Evolutionary conservation across 1,140 invertebrate genomes (phyloP).

Genomic region (Yoshiicerus persimilis): DNA sequence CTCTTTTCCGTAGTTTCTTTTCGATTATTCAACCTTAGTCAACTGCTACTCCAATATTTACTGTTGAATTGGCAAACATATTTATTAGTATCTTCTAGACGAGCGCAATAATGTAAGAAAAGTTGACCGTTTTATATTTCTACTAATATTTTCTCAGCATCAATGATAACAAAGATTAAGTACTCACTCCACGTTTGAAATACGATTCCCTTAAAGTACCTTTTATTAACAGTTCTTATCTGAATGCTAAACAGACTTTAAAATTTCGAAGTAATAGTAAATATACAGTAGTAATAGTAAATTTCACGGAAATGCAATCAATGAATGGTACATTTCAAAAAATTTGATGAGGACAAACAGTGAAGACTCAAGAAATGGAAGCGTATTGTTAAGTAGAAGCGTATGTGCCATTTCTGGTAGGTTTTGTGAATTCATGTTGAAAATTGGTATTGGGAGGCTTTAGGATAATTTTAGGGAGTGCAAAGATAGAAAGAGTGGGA

Average conservation of each 20-base stretch:
- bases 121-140: slow-evolving; percentile 38
- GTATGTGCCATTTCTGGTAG: too few relatives aligned
- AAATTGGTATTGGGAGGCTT: too few relatives aligned
- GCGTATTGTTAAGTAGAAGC: neutral
- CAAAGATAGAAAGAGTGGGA: neutral
- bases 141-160: neutral
- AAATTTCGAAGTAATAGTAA: neutral
- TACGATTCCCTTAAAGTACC: too few relatives aligned
- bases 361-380: neutral
- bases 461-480: too few relatives aligned
- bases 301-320: neutral
- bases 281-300: neutral
- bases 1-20: neutral
- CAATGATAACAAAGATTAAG: neutral
- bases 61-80: neutral
- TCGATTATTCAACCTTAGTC: neutral
- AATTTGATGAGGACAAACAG: neutral
- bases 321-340: slow-evolving; percentile 1
- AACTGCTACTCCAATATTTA: neutral
- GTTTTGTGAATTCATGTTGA: too few relatives aligned
- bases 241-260: neutral
- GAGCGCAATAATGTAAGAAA: neutral
- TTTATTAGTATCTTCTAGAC: neutral
- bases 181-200: too few relatives aligned
- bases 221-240: too few relatives aligned